Conservation (phyloP, 2,888 invertebrate species). For the Drosophila rellima region DNA sequence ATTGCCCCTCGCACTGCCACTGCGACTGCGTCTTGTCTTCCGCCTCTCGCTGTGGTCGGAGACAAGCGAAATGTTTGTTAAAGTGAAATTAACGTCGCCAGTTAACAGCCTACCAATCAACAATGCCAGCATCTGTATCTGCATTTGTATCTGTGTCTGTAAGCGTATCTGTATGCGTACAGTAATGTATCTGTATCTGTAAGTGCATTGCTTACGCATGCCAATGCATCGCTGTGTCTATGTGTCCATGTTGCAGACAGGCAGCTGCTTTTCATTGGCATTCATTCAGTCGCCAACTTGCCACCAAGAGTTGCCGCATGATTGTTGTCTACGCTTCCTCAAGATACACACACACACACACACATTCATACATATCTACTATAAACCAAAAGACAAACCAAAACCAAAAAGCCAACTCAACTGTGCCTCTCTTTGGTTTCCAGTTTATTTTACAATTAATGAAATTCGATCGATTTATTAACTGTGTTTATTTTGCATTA, state of each 20-base stretch:
- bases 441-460: constrained; percentile 82
- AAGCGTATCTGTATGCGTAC: constrained; percentile 22
- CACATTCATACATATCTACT: neutral
- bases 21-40: neutral
- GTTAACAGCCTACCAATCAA: constrained; percentile 75
- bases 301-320: constrained; percentile 58
- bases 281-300: constrained; percentile 61
- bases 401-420: constrained; percentile 31
- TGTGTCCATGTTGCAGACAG: constrained; percentile 31
- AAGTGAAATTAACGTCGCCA: constrained; percentile 82
- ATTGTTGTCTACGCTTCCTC: constrained; percentile 68
- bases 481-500: constrained; percentile 63
- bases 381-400: constrained; percentile 17
- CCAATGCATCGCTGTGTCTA: constrained; percentile 25
- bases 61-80: constrained; percentile 83
- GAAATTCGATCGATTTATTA: constrained; percentile 84
- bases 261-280: constrained; percentile 64
- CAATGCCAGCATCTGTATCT: constrained; percentile 65
- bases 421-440: constrained; percentile 32
- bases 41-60: constrained; percentile 35
- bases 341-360: constrained; percentile 18
- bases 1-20: constrained; percentile 24
- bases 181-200: constrained; percentile 7
- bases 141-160: constrained; percentile 13
- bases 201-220: constrained; percentile 39